Evolutionary conservation across 64 coral and sea anemone genomes (phyloP).

Genomic region (Stichodactyla mertensii): DNA sequence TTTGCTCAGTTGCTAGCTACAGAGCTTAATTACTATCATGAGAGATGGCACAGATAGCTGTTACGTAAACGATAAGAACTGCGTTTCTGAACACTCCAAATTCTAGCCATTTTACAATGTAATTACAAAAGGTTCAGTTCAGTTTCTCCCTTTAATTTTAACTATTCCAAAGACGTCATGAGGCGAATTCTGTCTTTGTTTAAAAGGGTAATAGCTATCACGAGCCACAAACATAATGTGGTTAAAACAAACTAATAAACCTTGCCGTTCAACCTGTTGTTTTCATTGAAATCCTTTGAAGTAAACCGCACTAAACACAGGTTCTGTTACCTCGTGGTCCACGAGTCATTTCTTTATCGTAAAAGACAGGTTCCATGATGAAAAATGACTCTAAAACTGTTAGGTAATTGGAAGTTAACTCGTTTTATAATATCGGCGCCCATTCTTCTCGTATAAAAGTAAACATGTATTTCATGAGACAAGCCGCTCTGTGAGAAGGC

Average conservation of each 20-base stretch:
- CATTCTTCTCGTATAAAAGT: neutral
- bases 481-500: neutral
- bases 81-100: too few relatives aligned
- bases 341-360: neutral
- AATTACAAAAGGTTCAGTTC: too few relatives aligned
- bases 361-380: neutral
- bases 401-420: neutral
- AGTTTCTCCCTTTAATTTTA: too few relatives aligned
- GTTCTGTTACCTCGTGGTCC: neutral
- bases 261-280: neutral
- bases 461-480: neutral
- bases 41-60: too few relatives aligned
- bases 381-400: neutral
- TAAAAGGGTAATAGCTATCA: neutral
- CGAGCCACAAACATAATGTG: neutral
- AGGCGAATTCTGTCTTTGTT: neutral
- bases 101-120: too few relatives aligned
- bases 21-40: too few relatives aligned
- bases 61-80: too few relatives aligned
- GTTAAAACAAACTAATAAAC: neutral
- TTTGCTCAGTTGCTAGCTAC: too few relatives aligned
- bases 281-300: conserved; percentile 2
- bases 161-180: neutral
- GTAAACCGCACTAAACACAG: neutral
- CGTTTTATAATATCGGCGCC: neutral